Base-by-base conservation (phyloP, 2,888 invertebrate species). In the Drosophila barbarae region DNA sequence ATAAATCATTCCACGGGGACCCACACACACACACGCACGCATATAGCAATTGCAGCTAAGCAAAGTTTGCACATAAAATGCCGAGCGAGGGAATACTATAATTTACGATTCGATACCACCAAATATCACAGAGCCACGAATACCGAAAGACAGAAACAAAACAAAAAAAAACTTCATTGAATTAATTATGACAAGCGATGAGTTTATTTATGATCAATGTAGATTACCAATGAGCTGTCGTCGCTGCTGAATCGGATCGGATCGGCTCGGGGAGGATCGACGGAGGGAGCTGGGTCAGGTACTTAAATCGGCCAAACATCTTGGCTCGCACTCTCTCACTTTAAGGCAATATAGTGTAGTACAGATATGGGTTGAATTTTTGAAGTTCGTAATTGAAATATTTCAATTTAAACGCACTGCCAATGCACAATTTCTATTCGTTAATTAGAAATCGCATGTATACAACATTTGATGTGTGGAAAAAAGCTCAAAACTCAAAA, bases 101-200 rank as follows among this genome's bases (percentile, higher is more conserved):
- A 42, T 61, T 61, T 52, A 42, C 30, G 66, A 34, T 63, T 35
- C 26, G 53, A 49, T 63, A 49, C 21, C 58, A 49, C 21, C 58
- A 10, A 49, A 63, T 61, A 61, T 61, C 63, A 47, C 46, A 41
- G 12, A 41, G 18, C 39, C 18, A 26, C 26, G 10, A 35, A 18
- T 6, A 38, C 8, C 38, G 18, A 28, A n/a, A 7, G 26, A 32
- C 21, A 32, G 28, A 6, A 42, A 50, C 26, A 50, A 49, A 23
- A 23, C 23, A 23, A 23, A 23, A 3, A 23, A 54, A 21, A 51
- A 69, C 28, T 68, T 67, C 60, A 85, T 85, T 78, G 78, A 85
- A 81, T 84, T 83, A 85, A 84, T 84, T 81, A 81, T 84, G 81
- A 81, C 84, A 84, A 72, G 74, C 76, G 73, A 84, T 84, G 78